These are phyloP conservation scores for Hephaestus fuliginosus DNA, from an alignment of 2,797 vertebrate species.

Conservation along the genomic window DNA sequence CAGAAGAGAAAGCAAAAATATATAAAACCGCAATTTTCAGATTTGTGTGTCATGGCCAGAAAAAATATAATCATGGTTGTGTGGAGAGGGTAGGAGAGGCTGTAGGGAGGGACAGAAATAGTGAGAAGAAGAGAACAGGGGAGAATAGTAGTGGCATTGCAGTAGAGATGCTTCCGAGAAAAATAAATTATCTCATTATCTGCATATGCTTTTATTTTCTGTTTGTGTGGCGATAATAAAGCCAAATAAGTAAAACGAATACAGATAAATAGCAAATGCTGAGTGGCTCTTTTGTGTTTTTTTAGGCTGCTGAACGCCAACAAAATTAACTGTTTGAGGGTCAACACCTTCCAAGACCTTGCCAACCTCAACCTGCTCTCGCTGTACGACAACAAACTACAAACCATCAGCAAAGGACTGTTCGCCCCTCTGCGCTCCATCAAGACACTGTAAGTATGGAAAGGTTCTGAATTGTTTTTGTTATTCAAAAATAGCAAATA, in stretches of 20 bases:
- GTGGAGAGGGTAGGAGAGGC: slow-evolving; percentile 22
- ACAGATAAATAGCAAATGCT: background rate
- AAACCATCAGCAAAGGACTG: slow-evolving; percentile 97
- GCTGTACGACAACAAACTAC: slow-evolving; percentile 98
- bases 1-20: slow-evolving; percentile 44
- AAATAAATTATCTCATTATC: slow-evolving; percentile 41
- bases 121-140: background rate
- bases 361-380: slow-evolving; percentile 97
- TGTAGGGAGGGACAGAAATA: slow-evolving; percentile 1
- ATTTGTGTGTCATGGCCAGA: slow-evolving; percentile 60
- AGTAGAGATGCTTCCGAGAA: slow-evolving; percentile 10
- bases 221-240: slow-evolving; percentile 19
- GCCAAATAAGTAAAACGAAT: slow-evolving; percentile 6
- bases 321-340: slow-evolving; percentile 98
- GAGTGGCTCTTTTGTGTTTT: slow-evolving; percentile 26
- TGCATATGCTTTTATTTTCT: slow-evolving; percentile 15
- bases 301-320: slow-evolving; percentile 96
- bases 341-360: slow-evolving; percentile 98
- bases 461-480: background rate
- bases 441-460: slow-evolving; percentile 94
- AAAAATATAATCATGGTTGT: slow-evolving; percentile 45
- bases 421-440: slow-evolving; percentile 94
- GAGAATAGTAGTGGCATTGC: slow-evolving; percentile 13
- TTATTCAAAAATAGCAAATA: background rate
- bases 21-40: slow-evolving; percentile 60